Evolutionary conservation across 2,113 vertebrate species (phyloP).

Genomic region (Montifringilla adamsi): DNA sequence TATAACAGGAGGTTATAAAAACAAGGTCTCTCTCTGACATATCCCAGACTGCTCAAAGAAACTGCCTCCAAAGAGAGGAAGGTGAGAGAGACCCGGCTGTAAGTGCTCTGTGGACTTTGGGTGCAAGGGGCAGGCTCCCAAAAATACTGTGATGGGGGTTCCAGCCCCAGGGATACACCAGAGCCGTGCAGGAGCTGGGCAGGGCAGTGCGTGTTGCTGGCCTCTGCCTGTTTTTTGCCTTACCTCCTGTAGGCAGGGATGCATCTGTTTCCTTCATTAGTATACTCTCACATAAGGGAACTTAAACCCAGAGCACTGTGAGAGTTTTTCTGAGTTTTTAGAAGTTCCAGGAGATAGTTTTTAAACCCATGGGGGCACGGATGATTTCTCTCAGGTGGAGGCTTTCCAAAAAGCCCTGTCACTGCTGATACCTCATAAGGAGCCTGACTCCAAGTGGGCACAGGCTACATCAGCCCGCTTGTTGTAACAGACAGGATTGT

Average conservation of each 20-base stretch:
- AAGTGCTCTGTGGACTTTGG: neutral
- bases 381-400: neutral
- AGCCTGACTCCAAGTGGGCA: neutral
- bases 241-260: neutral
- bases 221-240: neutral
- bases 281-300: neutral
- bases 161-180: rapidly evolving
- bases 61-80: neutral
- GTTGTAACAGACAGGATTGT: neutral
- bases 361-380: neutral
- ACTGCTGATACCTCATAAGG: neutral
- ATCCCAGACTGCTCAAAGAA: slow-evolving; percentile 1
- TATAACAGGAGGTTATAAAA: slow-evolving; percentile 47
- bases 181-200: neutral
- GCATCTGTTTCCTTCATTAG: neutral
- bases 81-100: neutral
- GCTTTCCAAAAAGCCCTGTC: neutral
- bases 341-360: neutral
- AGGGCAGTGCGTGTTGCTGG: rapidly evolving
- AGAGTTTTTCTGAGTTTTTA: neutral
- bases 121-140: neutral
- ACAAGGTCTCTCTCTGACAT: slow-evolving; percentile 14
- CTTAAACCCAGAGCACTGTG: neutral
- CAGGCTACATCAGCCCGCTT: rapidly evolving
- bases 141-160: rapidly evolving